Evolutionary conservation across 2,113 vertebrate genomes (phyloP).

Genomic region (Maccullochella peelii): DNA sequence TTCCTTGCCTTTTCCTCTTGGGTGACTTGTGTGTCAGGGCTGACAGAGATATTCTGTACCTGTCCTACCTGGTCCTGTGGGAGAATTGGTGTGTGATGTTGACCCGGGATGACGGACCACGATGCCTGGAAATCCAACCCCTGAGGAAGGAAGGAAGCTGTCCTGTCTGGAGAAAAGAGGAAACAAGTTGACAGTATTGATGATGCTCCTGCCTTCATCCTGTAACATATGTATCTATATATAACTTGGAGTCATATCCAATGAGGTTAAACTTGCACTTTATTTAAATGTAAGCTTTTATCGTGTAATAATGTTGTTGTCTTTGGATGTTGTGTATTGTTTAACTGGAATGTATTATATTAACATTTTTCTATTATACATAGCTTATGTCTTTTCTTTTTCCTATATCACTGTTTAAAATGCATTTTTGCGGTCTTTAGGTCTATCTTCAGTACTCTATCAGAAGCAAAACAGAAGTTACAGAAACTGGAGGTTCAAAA

Average conservation of each 20-base stretch:
- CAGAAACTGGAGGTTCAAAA: background rate
- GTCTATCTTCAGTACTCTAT: background rate
- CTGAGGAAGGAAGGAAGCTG: background rate
- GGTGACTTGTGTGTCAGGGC: conserved; percentile 53
- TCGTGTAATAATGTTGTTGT: background rate
- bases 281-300: background rate
- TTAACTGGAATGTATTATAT: background rate
- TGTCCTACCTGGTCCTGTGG: conserved; percentile 43
- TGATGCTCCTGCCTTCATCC: background rate
- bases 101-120: conserved; percentile 32
- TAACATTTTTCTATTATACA: background rate
- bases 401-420: background rate
- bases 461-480: no score
- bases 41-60: conserved; percentile 64
- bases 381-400: background rate
- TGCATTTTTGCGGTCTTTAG: background rate
- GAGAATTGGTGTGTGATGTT: conserved; percentile 27
- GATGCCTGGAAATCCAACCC: conserved; percentile 3
- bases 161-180: conserved; percentile 13
- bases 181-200: background rate
- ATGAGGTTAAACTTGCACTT: background rate
- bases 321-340: background rate
- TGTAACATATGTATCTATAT: background rate
- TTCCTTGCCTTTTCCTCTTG: conserved; percentile 22
- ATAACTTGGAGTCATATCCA: background rate